A percentile compares a stretch with the other conserved stretches of the same genome.
Evolutionary conservation across 2,113 vertebrate species (phyloP).

Genomic region (Ranitomeya variabilis): DNA sequence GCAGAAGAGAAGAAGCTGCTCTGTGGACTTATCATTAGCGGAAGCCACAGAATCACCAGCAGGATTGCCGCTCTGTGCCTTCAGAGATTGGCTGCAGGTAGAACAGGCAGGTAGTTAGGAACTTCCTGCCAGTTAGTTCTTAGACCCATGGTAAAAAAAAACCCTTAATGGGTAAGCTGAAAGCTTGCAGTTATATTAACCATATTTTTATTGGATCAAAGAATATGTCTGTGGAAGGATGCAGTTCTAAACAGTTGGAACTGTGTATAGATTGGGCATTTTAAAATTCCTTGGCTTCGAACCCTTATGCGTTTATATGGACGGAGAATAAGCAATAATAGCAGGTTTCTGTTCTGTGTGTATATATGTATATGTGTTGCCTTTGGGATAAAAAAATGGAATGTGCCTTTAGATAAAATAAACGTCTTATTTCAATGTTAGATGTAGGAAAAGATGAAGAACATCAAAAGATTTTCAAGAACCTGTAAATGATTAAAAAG

Average conservation of each 20-base stretch:
- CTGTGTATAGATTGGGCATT: background rate
- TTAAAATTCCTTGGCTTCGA: background rate
- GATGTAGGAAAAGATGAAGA: constrained; percentile 17
- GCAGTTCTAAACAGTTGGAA: background rate
- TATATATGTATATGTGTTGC: background rate
- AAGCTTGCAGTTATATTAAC: background rate
- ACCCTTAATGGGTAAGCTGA: background rate
- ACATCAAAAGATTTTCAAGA: constrained; percentile 3
- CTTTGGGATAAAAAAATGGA: background rate
- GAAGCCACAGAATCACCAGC: too few species aligned
- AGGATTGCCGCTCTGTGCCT: too few species aligned
- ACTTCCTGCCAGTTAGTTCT: too few species aligned
- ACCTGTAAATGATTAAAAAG: constrained; percentile 33
- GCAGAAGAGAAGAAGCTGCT: too few species aligned
- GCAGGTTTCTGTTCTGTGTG: too few species aligned
- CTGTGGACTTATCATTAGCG: too few species aligned
- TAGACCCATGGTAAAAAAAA: too few species aligned
- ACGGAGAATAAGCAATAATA: background rate
- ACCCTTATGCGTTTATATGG: background rate
- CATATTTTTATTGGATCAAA: background rate
- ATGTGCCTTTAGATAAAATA: constrained; percentile 10
- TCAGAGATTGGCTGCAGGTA: too few species aligned
- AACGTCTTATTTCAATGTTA: constrained; percentile 18
- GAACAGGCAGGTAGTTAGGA: too few species aligned
- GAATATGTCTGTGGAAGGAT: background rate